A percentile compares a stretch with the other conserved stretches of the same genome.
phyloP scores from a whole-genome alignment of 37 sponge, comb jelly and placozoan genomes.

The Crambe crambe region DNA sequence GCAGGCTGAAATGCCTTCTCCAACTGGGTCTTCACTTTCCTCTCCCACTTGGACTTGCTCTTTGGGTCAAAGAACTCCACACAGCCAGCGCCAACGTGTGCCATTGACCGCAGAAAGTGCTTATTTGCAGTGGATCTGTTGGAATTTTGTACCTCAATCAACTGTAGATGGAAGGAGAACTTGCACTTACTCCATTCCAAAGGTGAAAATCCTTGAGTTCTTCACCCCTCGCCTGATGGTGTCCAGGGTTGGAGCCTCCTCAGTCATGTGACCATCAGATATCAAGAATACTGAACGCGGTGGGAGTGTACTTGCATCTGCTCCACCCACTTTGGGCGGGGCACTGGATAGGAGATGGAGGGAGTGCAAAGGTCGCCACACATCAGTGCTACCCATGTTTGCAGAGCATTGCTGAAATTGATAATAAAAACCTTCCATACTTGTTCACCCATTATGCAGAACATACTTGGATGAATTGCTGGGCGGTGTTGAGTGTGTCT shows the following conservation, averaged over 20 bases:
- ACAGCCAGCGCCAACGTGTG: slow-evolving; percentile 85
- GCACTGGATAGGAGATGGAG: slow-evolving; percentile 59
- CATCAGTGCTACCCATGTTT: slow-evolving; percentile 75
- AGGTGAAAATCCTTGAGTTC: slow-evolving; percentile 66
- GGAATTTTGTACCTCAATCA: too few species aligned
- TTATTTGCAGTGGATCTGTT: slow-evolving; percentile 81
- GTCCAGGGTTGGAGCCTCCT: slow-evolving; percentile 69
- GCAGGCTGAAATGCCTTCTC: slow-evolving; percentile 92
- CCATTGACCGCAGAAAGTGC: slow-evolving; percentile 88
- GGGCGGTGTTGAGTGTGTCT: slow-evolving; percentile 69
- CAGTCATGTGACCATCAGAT: slow-evolving; percentile 92
- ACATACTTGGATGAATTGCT: slow-evolving; percentile 69
- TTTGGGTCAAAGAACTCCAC: slow-evolving; percentile 85
- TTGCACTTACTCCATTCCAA: slow-evolving; percentile 84
- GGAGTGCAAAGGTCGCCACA: slow-evolving; percentile 78
- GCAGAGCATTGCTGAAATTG: slow-evolving; percentile 46
- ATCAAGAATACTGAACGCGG: slow-evolving; percentile 85
- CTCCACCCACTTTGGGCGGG: slow-evolving; percentile 14
- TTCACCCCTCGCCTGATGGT: slow-evolving; percentile 45
- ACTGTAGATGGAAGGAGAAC: too few species aligned
- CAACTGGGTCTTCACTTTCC: slow-evolving; percentile 78
- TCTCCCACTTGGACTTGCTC: slow-evolving; percentile 92
- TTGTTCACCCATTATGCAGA: not conserved
- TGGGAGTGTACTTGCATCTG: slow-evolving; percentile 70
- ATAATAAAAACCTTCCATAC: too few species aligned